phyloP scores from a whole-genome alignment of 2,113 vertebrate genomes.

The Seriola rivoliana region DNA sequence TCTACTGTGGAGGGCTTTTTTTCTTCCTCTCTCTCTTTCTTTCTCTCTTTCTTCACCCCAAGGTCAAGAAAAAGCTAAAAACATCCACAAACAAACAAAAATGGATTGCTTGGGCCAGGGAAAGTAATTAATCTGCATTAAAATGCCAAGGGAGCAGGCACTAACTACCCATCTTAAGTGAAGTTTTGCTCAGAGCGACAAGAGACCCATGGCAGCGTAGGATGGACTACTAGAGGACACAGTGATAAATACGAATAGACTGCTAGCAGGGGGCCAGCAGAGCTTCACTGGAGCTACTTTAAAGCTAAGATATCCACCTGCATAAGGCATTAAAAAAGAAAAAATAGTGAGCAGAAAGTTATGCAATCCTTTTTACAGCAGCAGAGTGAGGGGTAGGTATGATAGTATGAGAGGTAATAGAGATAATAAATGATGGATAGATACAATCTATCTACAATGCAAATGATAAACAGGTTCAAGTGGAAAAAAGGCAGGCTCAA shows the following conservation, averaged over 20 bases:
- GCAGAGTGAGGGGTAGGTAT: not conserved
- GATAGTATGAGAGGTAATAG: not conserved
- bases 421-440: not conserved
- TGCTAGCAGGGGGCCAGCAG: slow-evolving; percentile 22
- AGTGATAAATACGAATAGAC: slow-evolving; percentile 62
- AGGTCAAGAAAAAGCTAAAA: slow-evolving; percentile 89
- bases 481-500: not conserved
- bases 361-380: not conserved
- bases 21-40: slow-evolving; percentile 53
- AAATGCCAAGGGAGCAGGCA: slow-evolving; percentile 79
- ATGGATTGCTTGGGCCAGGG: slow-evolving; percentile 85
- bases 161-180: slow-evolving; percentile 73
- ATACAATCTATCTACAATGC: not conserved
- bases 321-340: not conserved
- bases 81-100: slow-evolving; percentile 90
- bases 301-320: not conserved
- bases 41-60: slow-evolving; percentile 82
- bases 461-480: slow-evolving; percentile 1
- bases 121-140: slow-evolving; percentile 92
- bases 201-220: slow-evolving; percentile 55
- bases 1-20: slow-evolving; percentile 86
- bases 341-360: slow-evolving; percentile 9
- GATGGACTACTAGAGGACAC: slow-evolving; percentile 61
- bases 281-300: slow-evolving; percentile 23
- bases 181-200: slow-evolving; percentile 69